Evolutionary conservation across 2,888 invertebrate species (phyloP), one percentile per base, ranked within the genome.

Genomic region (Andrena flavipes): DNA sequence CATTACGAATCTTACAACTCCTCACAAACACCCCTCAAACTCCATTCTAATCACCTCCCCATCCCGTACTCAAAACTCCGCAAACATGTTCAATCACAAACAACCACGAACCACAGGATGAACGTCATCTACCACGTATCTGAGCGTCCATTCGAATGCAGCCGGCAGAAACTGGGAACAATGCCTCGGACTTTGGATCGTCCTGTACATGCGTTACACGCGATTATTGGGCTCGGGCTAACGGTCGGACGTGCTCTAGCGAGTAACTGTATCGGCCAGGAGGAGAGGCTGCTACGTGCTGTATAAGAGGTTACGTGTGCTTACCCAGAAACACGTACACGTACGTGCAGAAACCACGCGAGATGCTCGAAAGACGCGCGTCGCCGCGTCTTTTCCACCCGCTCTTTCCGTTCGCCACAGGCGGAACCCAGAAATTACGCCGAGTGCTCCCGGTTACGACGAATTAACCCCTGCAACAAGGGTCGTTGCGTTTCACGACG

Each of bases 241-340:
- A 90, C 87, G 89, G 86, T 90, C 76, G 79, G 82, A 89, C 87
- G 87, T 89, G 86, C 84, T 89, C 79, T 74, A 85, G 73, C 90
- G 74, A 83, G 82, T 87, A 89, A 89, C 90, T 87, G 89, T 87
- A 90, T 85, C 86, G 84, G 72, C 81, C 71, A 56, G 80, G 80
- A 78, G 77, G 77, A 85, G 79, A 81, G 72, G 62, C 73, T 54
- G 60, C 54, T 84, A 90, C 84, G 84, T 86, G 84, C 82, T 76
- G 67, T 76, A 76, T 63, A 80, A 84, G 81, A 86, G 82, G 80
- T 84, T 84, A 87, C 76, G 74, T 76, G 82, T 76, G 84, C 78
- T 88, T 82, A 75, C 76, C 65, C 59, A 76, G 56, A 80, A 65
- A 71, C 81, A 65, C 63, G 67, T 68, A 75, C 72, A 68, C 67